A percentile compares a stretch with the other conserved stretches of the same genome.
Evolutionary conservation across 1,140 invertebrate species (phyloP).

Genomic region (Popillia japonica): DNA sequence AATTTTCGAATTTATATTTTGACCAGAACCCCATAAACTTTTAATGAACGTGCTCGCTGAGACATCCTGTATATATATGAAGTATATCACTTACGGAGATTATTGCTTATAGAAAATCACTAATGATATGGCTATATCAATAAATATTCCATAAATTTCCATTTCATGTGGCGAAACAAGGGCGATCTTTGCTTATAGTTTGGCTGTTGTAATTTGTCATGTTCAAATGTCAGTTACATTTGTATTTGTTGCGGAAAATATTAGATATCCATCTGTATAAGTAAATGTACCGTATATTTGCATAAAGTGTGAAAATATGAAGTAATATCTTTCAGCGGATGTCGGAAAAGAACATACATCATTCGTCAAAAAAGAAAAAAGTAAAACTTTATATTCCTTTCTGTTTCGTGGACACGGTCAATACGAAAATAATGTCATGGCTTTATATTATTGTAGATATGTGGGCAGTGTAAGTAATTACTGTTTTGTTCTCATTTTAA

Average conservation of each 20-base stretch:
- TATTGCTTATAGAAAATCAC: neutral
- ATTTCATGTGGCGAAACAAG: neutral
- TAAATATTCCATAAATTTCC: constrained; percentile 19
- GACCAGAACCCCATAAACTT: too few relatives aligned
- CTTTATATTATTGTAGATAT: too few relatives aligned
- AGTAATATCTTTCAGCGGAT: constrained; percentile 25
- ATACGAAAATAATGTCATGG: too few relatives aligned
- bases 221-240: constrained; percentile 16
- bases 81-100: neutral
- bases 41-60: too few relatives aligned
- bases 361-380: neutral
- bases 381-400: neutral
- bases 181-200: constrained; percentile 15
- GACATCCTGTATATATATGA: too few relatives aligned
- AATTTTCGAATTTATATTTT: too few relatives aligned
- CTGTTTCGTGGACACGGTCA: neutral
- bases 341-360: constrained; percentile 13
- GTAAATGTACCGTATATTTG: constrained; percentile 28
- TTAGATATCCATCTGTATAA: constrained; percentile 6
- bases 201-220: constrained; percentile 21
- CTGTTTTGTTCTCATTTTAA: too few relatives aligned
- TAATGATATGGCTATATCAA: neutral
- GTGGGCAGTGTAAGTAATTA: too few relatives aligned
- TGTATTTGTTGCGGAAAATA: constrained; percentile 29
- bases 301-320: constrained; percentile 14